phyloP scores from a whole-genome alignment of 1,140 invertebrate species.

The Philopotamus ludificatus region DNA sequence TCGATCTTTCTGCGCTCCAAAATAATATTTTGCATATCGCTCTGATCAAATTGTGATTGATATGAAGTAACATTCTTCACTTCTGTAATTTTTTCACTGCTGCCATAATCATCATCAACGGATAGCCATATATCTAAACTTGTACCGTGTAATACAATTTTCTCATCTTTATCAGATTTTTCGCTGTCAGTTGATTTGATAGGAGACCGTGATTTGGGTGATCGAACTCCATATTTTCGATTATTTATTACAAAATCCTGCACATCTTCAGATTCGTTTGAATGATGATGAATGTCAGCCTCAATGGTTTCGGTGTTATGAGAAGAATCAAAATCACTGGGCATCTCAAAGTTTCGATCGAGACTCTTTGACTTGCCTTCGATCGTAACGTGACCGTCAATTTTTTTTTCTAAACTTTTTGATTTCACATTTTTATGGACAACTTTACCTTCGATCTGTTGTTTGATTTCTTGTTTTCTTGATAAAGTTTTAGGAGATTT shows the following conservation, averaged over 20 bases:
- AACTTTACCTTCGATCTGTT: constrained; percentile 61
- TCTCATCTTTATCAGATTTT: constrained; percentile 44
- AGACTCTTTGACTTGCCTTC: constrained; percentile 64
- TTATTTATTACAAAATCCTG: constrained; percentile 40
- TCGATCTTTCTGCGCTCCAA: constrained; percentile 61
- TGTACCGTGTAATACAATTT: constrained; percentile 49
- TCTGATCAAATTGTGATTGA: constrained; percentile 47
- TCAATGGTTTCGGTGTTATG: constrained; percentile 53
- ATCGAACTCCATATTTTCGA: constrained; percentile 38
- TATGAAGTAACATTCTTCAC: constrained; percentile 27
- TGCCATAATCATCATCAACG: constrained; percentile 43
- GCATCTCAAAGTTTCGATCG: constrained; percentile 54
- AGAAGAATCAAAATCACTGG: constrained; percentile 37
- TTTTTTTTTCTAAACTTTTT: constrained; percentile 59
- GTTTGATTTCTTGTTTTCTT: constrained; percentile 61
- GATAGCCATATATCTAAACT: constrained; percentile 53
- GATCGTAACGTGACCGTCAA: constrained; percentile 52
- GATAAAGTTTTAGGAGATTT: constrained; percentile 61
- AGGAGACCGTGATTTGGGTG: constrained; percentile 37
- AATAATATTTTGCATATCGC: constrained; percentile 61
- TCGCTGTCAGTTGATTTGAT: constrained; percentile 41
- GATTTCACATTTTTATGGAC: constrained; percentile 60
- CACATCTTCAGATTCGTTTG: constrained; percentile 19
- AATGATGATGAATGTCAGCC: constrained; percentile 50
- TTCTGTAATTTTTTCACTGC: constrained; percentile 30